Evolutionary conservation across 1,140 invertebrate genomes (phyloP).

Genomic region (Mylabris phalerata): DNA sequence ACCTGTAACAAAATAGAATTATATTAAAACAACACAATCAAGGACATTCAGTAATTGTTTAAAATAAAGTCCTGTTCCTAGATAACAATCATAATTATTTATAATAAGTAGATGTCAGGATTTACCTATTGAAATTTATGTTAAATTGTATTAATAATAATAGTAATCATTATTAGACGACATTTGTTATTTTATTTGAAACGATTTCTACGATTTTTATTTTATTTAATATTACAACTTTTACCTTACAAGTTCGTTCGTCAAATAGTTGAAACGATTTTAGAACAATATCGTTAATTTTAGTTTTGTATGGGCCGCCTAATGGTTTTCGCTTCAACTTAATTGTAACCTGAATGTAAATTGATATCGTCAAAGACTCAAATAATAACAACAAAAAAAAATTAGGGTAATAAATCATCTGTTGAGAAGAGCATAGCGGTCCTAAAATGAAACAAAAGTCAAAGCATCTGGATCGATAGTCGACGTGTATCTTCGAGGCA

Average conservation of each 20-base stretch:
- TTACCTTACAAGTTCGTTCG: too few relatives aligned
- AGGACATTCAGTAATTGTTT: constrained; percentile 4
- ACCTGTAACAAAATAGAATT: constrained; percentile 11
- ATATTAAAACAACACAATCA: constrained; percentile 8
- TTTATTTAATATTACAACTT: too few relatives aligned
- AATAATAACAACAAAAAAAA: constrained; percentile 14
- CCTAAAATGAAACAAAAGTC: constrained; percentile 17
- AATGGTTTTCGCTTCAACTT: constrained; percentile 7
- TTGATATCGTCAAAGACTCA: constrained; percentile 10
- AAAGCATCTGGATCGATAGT: constrained; percentile 15
- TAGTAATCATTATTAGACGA: constrained; percentile 10
- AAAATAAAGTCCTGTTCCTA: constrained; percentile 6
- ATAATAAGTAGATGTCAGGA: constrained; percentile 14
- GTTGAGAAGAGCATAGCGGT: constrained; percentile 9
- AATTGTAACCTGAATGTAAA: neutral
- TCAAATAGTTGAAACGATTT: too few relatives aligned
- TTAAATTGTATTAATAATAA: neutral
- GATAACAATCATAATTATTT: constrained; percentile 16
- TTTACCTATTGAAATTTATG: constrained; percentile 11
- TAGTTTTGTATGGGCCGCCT: neutral
- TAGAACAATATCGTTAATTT: too few relatives aligned
- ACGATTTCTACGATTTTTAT: too few relatives aligned
- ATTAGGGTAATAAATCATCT: constrained; percentile 12
- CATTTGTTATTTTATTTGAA: neutral
- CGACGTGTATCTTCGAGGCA: constrained; percentile 11